Percentiles rank a stretch among this genome's conserved stretches.
Evolutionary conservation across 2,113 vertebrate genomes (phyloP).

Genomic region (Tachysurus vachellii): DNA sequence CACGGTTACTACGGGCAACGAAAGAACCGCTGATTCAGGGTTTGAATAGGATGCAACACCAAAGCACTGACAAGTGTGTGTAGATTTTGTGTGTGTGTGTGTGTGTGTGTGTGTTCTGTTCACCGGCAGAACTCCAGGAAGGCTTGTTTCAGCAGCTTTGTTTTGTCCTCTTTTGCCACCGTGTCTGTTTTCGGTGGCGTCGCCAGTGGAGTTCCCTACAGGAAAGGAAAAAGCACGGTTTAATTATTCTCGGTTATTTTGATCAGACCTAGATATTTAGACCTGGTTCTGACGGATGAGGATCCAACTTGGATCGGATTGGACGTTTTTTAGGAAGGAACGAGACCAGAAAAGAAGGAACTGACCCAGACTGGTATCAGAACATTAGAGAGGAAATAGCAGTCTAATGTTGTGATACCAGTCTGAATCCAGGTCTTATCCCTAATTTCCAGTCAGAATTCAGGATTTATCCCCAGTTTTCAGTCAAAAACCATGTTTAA

Average conservation of each 20-base stretch:
- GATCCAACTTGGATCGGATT: no score
- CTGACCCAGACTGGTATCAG: no score
- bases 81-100: neutral
- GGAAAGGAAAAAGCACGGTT: neutral
- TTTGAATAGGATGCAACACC: neutral
- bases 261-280: neutral
- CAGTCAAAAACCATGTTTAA: neutral
- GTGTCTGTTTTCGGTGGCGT: conserved; percentile 70
- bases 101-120: conserved; percentile 7
- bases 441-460: neutral
- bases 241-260: no score
- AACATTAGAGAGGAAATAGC: no score
- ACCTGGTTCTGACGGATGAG: no score
- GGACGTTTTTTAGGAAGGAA: no score
- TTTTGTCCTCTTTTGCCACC: conserved; percentile 85
- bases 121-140: conserved; percentile 96
- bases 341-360: no score
- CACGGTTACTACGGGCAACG: conserved; percentile 78
- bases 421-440: neutral
- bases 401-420: no score
- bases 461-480: neutral
- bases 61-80: neutral
- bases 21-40: neutral
- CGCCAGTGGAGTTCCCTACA: conserved; percentile 79
- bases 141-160: conserved; percentile 87